Evolutionary conservation across 1,140 invertebrate species (phyloP).

Genomic region (Hydropsyche tenuis): DNA sequence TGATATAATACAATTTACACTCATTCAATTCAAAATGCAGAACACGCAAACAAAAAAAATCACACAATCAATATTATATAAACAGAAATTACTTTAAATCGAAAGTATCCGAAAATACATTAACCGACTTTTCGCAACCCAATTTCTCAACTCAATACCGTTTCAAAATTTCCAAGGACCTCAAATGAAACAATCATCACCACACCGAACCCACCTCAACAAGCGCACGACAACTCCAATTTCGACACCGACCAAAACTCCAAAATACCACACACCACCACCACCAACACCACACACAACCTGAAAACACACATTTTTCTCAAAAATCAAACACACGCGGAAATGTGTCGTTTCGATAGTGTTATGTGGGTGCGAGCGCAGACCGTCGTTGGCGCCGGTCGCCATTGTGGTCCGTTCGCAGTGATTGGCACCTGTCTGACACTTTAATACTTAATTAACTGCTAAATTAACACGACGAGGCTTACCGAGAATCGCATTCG

Average conservation of each 20-base stretch:
- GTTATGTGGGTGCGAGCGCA: neutral
- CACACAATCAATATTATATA: too few relatives aligned
- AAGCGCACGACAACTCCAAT: neutral
- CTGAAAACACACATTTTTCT: neutral
- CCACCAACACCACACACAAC: neutral
- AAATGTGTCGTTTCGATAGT: neutral
- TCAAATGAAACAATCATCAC: too few relatives aligned
- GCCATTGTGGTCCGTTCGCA: conserved; percentile 18
- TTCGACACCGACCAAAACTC: neutral
- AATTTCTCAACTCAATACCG: too few relatives aligned
- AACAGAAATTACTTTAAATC: too few relatives aligned
- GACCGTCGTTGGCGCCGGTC: neutral
- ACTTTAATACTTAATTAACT: conserved; percentile 33
- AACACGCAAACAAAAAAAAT: too few relatives aligned
- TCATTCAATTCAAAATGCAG: too few relatives aligned
- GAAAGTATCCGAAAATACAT: too few relatives aligned
- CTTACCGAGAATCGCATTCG: conserved; percentile 23
- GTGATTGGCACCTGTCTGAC: conserved; percentile 32
- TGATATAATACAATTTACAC: too few relatives aligned
- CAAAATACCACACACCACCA: neutral
- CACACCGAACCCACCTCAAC: neutral
- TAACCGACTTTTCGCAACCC: too few relatives aligned
- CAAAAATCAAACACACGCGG: too few relatives aligned
- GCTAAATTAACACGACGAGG: conserved; percentile 28
- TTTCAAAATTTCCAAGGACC: too few relatives aligned